Base-by-base conservation (phyloP, 2,888 invertebrate species). In the Drosophila lutescens region DNA sequence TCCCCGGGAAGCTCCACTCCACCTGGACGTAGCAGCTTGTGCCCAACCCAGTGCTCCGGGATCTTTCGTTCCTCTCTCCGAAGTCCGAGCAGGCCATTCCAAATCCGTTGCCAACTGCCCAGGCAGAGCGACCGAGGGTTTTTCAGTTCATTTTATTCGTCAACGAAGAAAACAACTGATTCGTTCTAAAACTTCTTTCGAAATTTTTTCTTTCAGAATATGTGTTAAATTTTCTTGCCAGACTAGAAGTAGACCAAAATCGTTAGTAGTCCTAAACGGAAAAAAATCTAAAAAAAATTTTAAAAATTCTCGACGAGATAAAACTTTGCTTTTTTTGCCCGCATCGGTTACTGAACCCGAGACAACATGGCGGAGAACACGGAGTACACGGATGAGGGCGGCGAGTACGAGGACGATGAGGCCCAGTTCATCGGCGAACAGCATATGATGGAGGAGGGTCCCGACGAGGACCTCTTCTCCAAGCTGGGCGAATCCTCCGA, bases 401-500 rank as follows among this genome's bases (percentile, higher is more conserved):
- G 53, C 12, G 70, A 78, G 4, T 78, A 63, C 46, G 79, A 76
- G 30, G 80, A 81, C 20, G 79, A 58, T 20, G 67, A 66, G 13
- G 57, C 36, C 1, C 32, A 38, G 43, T 69, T n/a, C 15, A 23
- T 51, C 30, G 65, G 36, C 1, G 58, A 76, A 51, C 74, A 74
- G 0, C 56, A 51, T 0, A 54, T 59, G 57, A 59, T 69, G 23
- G 85, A 79, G 30, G 88, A 78, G 57, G 78, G 67, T 4, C 70
- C 77, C n/a, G 80, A 83, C 12, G 80, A 77, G 5, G 88, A 88
- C 41, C 47, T 84, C 4, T 88, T 86, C 65, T 89, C 90, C 2
- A 85, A 76, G 1, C 59, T 90, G 15, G 86, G 83, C 36, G 80
- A 86, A 4, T 83, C 88, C 4, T 84, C 90, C 3, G 90, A 90